Evolutionary conservation across 2,888 invertebrate species (phyloP).

Genomic region (Tiliacea aurago): DNA sequence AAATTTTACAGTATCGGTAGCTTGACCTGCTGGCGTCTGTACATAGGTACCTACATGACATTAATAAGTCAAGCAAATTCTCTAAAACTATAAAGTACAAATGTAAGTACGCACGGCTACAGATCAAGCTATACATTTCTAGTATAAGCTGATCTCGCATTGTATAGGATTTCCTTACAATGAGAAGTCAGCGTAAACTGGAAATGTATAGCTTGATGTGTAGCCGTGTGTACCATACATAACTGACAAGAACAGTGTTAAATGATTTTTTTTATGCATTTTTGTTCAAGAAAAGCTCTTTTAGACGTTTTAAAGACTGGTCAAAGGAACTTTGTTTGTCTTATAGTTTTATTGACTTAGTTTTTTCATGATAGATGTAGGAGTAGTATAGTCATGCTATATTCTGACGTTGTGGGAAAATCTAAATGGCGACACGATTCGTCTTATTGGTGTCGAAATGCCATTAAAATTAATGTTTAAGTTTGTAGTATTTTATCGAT

Average conservation of each 20-base stretch:
- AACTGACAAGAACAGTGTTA: slow-evolving; percentile 18
- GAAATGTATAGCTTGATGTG: no score
- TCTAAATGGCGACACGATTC: slow-evolving; percentile 21
- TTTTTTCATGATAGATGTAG: not conserved
- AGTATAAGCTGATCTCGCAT: no score
- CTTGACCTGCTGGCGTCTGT: no score
- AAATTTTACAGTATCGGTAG: no score
- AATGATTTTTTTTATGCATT: slow-evolving; percentile 23
- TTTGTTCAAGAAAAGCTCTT: slow-evolving; percentile 32
- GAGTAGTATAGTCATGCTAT: not conserved
- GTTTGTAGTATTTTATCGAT: not conserved
- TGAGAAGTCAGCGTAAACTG: no score
- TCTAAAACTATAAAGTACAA: slow-evolving; percentile 13
- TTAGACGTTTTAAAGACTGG: slow-evolving; percentile 14
- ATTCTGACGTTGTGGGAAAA: slow-evolving; percentile 50
- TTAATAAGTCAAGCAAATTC: slow-evolving; percentile 27
- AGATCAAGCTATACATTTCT: no score
- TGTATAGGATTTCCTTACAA: no score
- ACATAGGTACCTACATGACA: slow-evolving; percentile 17
- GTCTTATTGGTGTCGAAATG: not conserved
- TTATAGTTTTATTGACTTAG: slow-evolving; percentile 38
- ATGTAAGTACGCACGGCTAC: no score
- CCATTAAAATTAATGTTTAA: slow-evolving; percentile 16
- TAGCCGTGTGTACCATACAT: no score
- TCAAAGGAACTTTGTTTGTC: slow-evolving; percentile 23